phyloP scores from a whole-genome alignment of 2,888 invertebrate genomes.

The Chalcis sispes region DNA sequence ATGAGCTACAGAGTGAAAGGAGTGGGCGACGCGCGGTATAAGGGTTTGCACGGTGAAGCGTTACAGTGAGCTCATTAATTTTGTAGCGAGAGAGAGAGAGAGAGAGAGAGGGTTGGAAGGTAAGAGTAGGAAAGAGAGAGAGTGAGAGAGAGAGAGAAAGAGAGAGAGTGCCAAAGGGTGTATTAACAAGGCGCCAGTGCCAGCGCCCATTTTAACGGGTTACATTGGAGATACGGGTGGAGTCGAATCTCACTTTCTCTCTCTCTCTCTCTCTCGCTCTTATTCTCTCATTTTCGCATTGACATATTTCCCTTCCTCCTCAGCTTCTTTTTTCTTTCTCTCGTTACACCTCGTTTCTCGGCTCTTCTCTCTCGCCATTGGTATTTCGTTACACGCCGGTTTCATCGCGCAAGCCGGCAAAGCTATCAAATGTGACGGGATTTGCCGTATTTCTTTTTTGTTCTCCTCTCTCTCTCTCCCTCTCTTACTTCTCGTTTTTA shows the following conservation, averaged over 20 bases:
- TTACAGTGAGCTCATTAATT: conserved; percentile 75
- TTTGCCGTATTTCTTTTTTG: too few species aligned
- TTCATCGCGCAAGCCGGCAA: neutral
- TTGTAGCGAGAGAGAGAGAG: conserved; percentile 65
- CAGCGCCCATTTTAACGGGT: conserved; percentile 70
- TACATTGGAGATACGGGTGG: conserved; percentile 67
- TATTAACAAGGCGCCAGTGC: conserved; percentile 71
- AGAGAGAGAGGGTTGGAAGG: conserved; percentile 58
- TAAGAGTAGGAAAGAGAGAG: conserved; percentile 58
- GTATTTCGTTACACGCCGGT: conserved; percentile 20
- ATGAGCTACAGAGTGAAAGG: conserved; percentile 15
- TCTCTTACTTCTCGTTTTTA: too few species aligned
- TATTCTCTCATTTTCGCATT: conserved; percentile 37
- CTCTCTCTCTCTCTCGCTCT: conserved; percentile 56
- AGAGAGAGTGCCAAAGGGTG: conserved; percentile 65
- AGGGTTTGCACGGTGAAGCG: conserved; percentile 72
- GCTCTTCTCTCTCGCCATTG: conserved; percentile 14
- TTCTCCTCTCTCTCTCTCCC: neutral
- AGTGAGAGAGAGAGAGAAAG: conserved; percentile 50
- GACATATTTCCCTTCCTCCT: conserved; percentile 38
- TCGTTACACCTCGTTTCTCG: neutral
- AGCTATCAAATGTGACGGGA: neutral
- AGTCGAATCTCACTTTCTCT: conserved; percentile 49
- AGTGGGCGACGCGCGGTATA: conserved; percentile 62
- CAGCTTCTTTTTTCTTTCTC: neutral